Evolutionary conservation across 2,797 vertebrate genomes (phyloP).

Genomic region (Lacerta agilis): DNA sequence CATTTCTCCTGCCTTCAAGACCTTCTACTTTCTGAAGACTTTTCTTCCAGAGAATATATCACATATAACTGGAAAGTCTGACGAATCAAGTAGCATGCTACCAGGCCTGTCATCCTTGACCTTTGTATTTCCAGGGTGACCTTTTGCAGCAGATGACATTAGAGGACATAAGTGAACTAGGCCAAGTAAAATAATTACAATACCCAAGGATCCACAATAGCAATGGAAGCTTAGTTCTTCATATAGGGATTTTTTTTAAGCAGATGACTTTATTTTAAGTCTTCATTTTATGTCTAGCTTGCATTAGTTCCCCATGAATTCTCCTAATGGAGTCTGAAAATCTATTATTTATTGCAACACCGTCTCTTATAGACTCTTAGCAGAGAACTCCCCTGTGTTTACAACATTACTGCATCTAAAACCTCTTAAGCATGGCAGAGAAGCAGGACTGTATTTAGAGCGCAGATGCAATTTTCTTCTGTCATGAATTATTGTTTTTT

Average conservation of each 20-base stretch:
- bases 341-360: constrained; percentile 77
- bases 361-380: constrained; percentile 62
- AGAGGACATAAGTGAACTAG: constrained; percentile 24
- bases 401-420: constrained; percentile 48
- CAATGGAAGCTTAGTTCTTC: constrained; percentile 50
- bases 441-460: constrained; percentile 18
- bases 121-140: constrained; percentile 29
- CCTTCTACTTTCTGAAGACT: constrained; percentile 10
- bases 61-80: constrained; percentile 1
- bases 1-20: constrained; percentile 15
- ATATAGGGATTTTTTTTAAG: constrained; percentile 51
- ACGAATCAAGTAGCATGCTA: not conserved
- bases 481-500: constrained; percentile 15
- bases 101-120: not conserved
- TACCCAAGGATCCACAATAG: constrained; percentile 47
- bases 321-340: constrained; percentile 75
- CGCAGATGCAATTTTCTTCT: constrained; percentile 9
- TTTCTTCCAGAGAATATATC: constrained; percentile 21
- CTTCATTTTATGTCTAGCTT: constrained; percentile 47
- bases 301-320: constrained; percentile 68
- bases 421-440: constrained; percentile 47
- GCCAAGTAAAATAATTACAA: constrained; percentile 56
- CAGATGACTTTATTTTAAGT: constrained; percentile 54
- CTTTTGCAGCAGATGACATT: constrained; percentile 56
- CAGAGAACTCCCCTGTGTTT: constrained; percentile 62